These are phyloP conservation scores for Fragum sueziense DNA, from an alignment of 2,888 invertebrate genomes.

Conservation along the genomic window DNA sequence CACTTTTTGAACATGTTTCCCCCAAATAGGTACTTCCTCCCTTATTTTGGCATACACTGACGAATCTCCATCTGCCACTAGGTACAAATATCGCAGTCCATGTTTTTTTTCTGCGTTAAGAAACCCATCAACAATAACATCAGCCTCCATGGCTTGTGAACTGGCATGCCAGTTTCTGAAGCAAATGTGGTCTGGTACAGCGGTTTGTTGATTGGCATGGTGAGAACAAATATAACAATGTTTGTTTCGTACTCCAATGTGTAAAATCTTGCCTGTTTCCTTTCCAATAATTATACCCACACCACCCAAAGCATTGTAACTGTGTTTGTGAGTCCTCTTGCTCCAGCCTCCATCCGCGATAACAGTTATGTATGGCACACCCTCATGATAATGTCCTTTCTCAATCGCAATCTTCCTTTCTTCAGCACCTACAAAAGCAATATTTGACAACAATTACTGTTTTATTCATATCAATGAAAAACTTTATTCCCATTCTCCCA, in stretches of 20 bases:
- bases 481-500: too few species aligned
- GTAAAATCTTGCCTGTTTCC: conserved; percentile 35
- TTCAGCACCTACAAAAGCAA: conserved; percentile 12
- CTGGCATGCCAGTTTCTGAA: conserved; percentile 39
- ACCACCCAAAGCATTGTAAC: conserved; percentile 37
- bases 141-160: conserved; percentile 39
- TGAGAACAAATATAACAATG: conserved; percentile 29
- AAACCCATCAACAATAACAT: conserved; percentile 55
- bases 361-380: conserved; percentile 37
- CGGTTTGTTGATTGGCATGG: not conserved
- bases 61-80: conserved; percentile 39
- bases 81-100: conserved; percentile 52
- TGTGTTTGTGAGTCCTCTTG: conserved; percentile 42
- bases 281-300: conserved; percentile 41
- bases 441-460: not conserved
- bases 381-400: conserved; percentile 7
- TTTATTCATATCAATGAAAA: too few species aligned
- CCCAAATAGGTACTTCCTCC: conserved; percentile 43
- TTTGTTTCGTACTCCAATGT: conserved; percentile 44
- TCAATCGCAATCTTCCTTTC: conserved; percentile 11
- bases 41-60: conserved; percentile 32
- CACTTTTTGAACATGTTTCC: conserved; percentile 29
- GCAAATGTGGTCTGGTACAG: conserved; percentile 17
- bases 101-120: conserved; percentile 47
- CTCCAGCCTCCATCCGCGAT: conserved; percentile 61